These are phyloP conservation scores for Fopius arisanus DNA, from an alignment of 1,140 invertebrate genomes.

Conservation along the genomic window DNA sequence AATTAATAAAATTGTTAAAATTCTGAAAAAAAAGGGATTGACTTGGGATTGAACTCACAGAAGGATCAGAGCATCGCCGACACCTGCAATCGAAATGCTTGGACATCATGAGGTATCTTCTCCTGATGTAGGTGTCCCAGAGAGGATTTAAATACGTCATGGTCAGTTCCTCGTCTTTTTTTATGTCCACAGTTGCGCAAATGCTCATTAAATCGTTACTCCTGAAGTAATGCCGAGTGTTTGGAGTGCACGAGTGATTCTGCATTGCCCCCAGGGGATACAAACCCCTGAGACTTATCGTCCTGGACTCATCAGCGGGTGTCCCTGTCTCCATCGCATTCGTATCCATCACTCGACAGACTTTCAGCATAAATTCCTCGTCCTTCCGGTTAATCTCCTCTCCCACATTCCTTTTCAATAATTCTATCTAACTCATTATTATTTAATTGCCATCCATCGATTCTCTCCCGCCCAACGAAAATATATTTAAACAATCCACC, in stretches of 20 bases:
- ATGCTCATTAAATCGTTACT: conserved; percentile 69
- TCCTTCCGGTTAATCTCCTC: conserved; percentile 64
- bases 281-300: conserved; percentile 71
- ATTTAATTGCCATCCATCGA: background rate
- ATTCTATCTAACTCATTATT: conserved; percentile 55
- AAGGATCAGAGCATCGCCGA: conserved; percentile 74
- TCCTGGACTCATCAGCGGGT: conserved; percentile 54
- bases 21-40: background rate
- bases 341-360: conserved; percentile 74
- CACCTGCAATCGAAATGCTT: conserved; percentile 82
- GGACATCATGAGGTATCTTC: conserved; percentile 72
- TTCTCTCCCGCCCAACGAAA: background rate
- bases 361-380: conserved; percentile 69
- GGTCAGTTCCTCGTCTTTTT: conserved; percentile 73
- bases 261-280: conserved; percentile 77
- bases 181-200: conserved; percentile 70
- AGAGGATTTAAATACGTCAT: conserved; percentile 77
- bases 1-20: too few species aligned
- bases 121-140: conserved; percentile 75
- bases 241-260: conserved; percentile 80
- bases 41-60: conserved; percentile 54
- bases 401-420: conserved; percentile 68
- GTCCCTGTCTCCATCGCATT: conserved; percentile 76
- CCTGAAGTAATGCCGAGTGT: conserved; percentile 75
- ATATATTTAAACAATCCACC: too few species aligned